Conservation (phyloP, 2,113 vertebrate genomes). For the Apus apus region DNA sequence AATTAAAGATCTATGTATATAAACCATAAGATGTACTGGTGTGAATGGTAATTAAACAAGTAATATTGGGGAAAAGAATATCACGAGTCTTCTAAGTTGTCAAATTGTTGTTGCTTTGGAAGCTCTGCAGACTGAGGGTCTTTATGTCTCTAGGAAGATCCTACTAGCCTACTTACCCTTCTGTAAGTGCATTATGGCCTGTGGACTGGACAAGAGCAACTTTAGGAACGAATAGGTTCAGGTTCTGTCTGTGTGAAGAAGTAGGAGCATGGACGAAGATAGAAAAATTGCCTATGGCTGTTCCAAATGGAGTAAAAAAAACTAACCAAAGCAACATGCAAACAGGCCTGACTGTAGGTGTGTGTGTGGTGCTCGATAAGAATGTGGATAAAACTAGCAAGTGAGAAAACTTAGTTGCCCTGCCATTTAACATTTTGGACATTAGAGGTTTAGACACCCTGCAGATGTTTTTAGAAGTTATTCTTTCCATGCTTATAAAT, state of each 20-base stretch:
- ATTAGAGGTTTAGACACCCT: neutral
- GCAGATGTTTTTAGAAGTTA: neutral
- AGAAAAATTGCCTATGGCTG: neutral
- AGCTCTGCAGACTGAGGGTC: neutral
- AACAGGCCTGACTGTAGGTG: neutral
- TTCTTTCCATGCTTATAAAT: neutral
- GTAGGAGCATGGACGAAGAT: neutral
- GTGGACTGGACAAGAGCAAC: neutral
- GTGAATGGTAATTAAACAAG: conserved; percentile 79
- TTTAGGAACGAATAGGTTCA: neutral
- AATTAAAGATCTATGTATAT: conserved; percentile 79
- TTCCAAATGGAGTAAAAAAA: neutral
- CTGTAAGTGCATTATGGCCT: neutral
- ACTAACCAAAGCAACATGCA: neutral
- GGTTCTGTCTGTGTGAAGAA: neutral
- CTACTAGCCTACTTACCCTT: neutral
- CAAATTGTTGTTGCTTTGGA: neutral
- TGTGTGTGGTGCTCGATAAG: neutral
- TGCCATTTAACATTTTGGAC: neutral
- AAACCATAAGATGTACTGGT: conserved; percentile 78
- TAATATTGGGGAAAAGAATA: conserved; percentile 47
- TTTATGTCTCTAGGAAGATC: neutral
- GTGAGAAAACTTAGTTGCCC: neutral
- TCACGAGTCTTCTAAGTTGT: neutral
- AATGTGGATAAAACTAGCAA: neutral